Evolutionary conservation across 2,113 vertebrate species (phyloP).

Genomic region (Gracilinanus agilis): DNA sequence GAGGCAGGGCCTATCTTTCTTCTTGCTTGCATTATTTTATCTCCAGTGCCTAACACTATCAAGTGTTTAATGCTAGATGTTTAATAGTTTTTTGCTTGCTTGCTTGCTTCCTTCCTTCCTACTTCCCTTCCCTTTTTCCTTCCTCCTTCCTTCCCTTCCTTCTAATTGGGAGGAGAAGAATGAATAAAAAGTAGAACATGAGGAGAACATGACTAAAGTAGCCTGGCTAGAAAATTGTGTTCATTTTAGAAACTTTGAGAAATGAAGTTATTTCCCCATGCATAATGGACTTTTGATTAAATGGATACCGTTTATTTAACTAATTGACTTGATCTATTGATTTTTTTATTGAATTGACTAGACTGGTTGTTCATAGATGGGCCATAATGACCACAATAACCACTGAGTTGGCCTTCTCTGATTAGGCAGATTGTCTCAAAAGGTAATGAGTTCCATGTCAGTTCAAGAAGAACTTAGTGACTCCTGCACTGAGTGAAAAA

Average conservation of each 20-base stretch:
- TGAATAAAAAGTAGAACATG: neutral
- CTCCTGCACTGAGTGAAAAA: neutral
- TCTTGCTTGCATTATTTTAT: neutral
- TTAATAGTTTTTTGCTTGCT: too few relatives aligned
- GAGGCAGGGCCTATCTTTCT: neutral
- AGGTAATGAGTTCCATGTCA: neutral
- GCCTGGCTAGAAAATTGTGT: neutral
- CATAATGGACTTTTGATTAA: neutral
- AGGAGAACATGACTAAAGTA: neutral
- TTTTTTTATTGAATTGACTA: neutral
- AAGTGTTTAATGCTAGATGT: neutral
- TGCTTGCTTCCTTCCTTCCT: neutral
- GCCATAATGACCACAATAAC: neutral
- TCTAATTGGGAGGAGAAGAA: neutral
- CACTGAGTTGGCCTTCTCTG: neutral
- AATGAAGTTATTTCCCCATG: neutral
- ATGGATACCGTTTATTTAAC: neutral
- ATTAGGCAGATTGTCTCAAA: neutral
- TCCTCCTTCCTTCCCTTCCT: neutral
- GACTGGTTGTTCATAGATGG: neutral
- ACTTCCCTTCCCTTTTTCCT: neutral
- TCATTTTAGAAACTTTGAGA: neutral
- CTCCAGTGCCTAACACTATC: neutral
- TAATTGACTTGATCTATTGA: neutral
- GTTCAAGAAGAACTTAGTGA: neutral